Evolutionary conservation across 2,113 vertebrate species (phyloP).

Genomic region (Lophura nycthemera): DNA sequence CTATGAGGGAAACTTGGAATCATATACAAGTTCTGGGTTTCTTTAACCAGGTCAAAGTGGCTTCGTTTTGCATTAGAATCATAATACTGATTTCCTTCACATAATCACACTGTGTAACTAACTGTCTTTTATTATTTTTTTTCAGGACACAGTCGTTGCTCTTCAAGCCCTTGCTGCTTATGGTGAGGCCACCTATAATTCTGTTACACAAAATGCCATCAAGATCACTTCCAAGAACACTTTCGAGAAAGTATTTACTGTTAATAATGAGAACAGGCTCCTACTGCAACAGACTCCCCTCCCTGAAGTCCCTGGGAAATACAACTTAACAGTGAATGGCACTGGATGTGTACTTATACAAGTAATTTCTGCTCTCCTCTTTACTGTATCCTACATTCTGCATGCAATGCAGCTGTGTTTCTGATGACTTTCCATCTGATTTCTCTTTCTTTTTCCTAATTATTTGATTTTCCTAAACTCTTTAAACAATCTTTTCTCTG

Average conservation of each 20-base stretch:
- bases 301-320: conserved; percentile 44
- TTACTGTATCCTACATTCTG: not conserved
- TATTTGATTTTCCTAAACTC: not conserved
- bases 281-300: conserved; percentile 61
- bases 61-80: not conserved
- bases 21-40: not conserved
- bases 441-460: not conserved
- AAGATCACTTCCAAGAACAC: conserved; percentile 24
- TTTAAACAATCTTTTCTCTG: not conserved
- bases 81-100: not conserved
- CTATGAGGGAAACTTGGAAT: not conserved
- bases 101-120: rapidly evolving
- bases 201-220: conserved; percentile 36
- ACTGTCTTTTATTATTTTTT: not conserved
- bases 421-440: not conserved
- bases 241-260: conserved; percentile 50
- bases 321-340: conserved; percentile 58
- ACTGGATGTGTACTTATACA: conserved; percentile 63
- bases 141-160: conserved; percentile 75
- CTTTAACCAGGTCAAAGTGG: not conserved
- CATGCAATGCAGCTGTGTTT: not conserved
- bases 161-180: conserved; percentile 72
- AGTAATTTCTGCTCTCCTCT: conserved; percentile 35
- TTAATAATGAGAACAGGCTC: conserved; percentile 61
- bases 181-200: conserved; percentile 44